Percentiles rank a stretch among this genome's conserved stretches.
Conservation (phyloP, 2,888 invertebrate species). For the Ormyrus pomaceus region DNA sequence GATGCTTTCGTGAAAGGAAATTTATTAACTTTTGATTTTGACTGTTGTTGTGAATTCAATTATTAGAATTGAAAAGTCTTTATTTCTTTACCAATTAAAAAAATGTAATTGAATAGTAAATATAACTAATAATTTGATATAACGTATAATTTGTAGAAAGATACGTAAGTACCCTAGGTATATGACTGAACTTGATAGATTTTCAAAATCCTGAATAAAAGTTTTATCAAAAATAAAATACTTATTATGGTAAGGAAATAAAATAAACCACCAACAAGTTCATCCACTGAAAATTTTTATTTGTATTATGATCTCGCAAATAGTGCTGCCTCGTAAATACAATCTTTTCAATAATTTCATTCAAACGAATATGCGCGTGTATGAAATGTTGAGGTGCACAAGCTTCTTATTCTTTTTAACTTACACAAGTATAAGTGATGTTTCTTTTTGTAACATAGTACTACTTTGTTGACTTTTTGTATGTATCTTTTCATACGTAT, state of each 20-base stretch:
- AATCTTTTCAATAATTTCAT: constrained; percentile 54
- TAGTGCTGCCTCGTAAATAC: constrained; percentile 58
- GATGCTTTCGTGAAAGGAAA: no score
- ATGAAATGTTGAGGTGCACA: constrained; percentile 61
- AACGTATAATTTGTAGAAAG: no score
- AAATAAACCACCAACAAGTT: constrained; percentile 41
- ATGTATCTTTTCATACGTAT: constrained; percentile 41
- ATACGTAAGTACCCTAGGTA: no score
- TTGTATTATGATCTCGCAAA: constrained; percentile 58
- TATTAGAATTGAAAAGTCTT: no score
- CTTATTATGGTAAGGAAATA: not conserved
- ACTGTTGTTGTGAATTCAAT: no score
- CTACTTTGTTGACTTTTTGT: constrained; percentile 54
- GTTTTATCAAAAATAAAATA: no score
- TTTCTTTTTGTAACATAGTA: constrained; percentile 57
- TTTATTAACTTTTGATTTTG: no score
- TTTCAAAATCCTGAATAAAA: no score
- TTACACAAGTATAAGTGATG: constrained; percentile 60
- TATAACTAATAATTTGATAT: no score
- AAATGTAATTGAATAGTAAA: no score
- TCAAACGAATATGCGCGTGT: constrained; percentile 60
- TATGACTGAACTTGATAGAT: no score
- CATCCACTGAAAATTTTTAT: constrained; percentile 63
- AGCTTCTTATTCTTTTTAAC: constrained; percentile 54
- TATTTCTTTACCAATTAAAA: no score